Base-by-base conservation (phyloP, 2,797 vertebrate genomes). In the Microctenopoma steveboyesi region DNA sequence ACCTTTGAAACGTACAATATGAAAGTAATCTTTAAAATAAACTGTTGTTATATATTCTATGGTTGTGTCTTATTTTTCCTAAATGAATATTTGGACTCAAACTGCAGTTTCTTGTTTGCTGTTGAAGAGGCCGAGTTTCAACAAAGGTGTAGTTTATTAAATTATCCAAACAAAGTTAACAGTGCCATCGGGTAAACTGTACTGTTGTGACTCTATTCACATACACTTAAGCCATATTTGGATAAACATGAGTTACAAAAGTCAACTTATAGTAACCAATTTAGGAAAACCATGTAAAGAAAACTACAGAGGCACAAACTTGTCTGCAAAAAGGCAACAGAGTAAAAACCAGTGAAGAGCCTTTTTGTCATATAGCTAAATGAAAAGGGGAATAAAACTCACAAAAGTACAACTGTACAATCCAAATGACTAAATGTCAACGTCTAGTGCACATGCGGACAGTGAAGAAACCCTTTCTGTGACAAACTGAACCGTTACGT, bases 21-120 rank as follows among this genome's bases (percentile, higher is more conserved):
- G 81, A 92, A 92, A 88, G 84, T 87, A 78, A 80, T 81, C 90
- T 94, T 95, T 93, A 76, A 93, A 95, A 93, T 93, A 94, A 94
- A 95, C 72, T 74, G 69, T 92, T 91, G 69, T 85, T 89, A 92
- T 91, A 89, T 72, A 92, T 77, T 89, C 69, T 72, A 65, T 43
- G 51, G 64, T 77, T 28, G 18, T 8, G 70, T 18, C n/a, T n/a
- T 82, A 66, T 92, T 65, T 84, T 65, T 28, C 78, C 73, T 64
- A 0, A 28, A 66, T 51, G 22, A 47, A 78, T 59, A 18, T 16
- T 54, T 7, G 33, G 46, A 27, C 25, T 60, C 49, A 15, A 54
- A 59, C 15, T 30, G 5, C 25, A 47, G 15, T 35, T 51, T 70
- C 15, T 46, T 10, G 22, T 53, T 69, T 40, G 49, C 48, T 74